Evolutionary conservation across 2,797 vertebrate species (phyloP).

Genomic region (Micrastur ruficollis): DNA sequence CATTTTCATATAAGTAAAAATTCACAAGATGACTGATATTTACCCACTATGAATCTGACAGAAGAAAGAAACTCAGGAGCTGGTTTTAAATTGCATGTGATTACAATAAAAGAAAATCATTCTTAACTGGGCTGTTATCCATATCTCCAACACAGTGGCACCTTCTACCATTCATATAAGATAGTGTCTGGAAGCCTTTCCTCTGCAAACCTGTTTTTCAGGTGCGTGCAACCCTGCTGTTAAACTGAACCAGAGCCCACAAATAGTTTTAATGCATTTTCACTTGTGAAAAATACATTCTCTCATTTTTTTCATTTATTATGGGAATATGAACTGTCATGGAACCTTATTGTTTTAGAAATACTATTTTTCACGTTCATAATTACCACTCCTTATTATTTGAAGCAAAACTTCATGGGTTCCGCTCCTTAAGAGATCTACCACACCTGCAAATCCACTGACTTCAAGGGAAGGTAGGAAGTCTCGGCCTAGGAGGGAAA

Average conservation of each 20-base stretch:
- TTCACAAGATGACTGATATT: background rate
- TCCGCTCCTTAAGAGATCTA: background rate
- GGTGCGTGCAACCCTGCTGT: background rate
- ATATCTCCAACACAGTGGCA: background rate
- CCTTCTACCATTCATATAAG: background rate
- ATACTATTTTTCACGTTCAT: background rate
- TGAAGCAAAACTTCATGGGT: background rate
- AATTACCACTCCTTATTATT: background rate
- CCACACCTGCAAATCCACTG: background rate
- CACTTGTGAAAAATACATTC: background rate
- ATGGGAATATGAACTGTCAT: background rate
- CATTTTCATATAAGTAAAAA: background rate
- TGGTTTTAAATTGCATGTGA: background rate
- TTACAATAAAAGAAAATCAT: background rate
- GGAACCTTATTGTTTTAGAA: background rate
- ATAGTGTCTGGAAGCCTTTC: background rate
- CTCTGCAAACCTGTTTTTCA: background rate
- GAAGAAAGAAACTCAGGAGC: background rate
- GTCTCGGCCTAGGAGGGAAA: background rate
- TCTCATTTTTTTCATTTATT: background rate
- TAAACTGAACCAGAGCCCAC: background rate
- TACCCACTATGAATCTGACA: background rate
- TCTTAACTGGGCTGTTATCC: background rate
- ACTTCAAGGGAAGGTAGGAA: background rate
- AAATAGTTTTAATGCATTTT: background rate